These are phyloP conservation scores for Pithys albifrons DNA, from an alignment of 2,113 vertebrate genomes.

Conservation along the genomic window DNA sequence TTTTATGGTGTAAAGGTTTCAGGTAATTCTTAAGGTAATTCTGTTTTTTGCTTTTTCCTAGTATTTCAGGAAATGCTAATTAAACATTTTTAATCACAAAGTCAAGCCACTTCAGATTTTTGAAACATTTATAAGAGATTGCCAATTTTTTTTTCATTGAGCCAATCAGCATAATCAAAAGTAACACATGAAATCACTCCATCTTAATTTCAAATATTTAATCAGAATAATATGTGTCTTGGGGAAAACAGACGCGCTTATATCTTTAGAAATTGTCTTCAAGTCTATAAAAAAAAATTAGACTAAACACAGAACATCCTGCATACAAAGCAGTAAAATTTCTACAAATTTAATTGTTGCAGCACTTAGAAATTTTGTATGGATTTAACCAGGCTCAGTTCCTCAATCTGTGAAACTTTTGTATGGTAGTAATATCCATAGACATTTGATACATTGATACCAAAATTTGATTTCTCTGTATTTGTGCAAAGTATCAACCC, in stretches of 20 bases:
- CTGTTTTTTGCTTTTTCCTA: background rate
- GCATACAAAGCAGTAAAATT: background rate
- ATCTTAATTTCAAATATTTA: constrained; percentile 57
- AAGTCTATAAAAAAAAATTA: constrained; percentile 4
- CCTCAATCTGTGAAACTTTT: background rate
- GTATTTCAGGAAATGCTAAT: constrained; percentile 31
- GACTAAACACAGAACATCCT: background rate
- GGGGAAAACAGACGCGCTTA: background rate
- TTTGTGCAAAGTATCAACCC: constrained; percentile 47
- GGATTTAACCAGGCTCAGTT: background rate
- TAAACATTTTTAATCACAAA: constrained; percentile 43
- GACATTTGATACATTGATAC: background rate
- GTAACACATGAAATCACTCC: background rate
- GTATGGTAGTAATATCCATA: background rate
- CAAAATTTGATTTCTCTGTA: constrained; percentile 13
- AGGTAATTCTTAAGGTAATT: background rate
- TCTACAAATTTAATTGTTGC: background rate
- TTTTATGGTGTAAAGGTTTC: background rate
- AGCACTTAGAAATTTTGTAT: background rate
- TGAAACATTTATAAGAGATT: background rate
- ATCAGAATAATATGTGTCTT: constrained; percentile 49
- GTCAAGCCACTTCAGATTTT: background rate
- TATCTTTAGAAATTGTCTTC: background rate
- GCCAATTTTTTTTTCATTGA: background rate
- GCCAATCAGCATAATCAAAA: constrained; percentile 7